Evolutionary conservation across 2,888 invertebrate genomes (phyloP).

Genomic region (Oasisia sp.): DNA sequence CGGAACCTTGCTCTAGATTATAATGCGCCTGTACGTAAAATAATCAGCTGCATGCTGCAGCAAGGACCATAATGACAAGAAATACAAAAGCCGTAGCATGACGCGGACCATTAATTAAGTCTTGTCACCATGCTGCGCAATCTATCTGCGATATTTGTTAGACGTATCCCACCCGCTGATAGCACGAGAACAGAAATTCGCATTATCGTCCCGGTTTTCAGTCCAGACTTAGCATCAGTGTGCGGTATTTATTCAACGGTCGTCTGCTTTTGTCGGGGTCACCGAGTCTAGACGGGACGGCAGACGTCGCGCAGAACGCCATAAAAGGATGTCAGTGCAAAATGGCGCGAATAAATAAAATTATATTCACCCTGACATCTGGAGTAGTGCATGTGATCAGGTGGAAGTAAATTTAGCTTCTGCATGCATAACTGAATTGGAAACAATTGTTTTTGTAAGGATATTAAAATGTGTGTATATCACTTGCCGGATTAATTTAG

Average conservation of each 20-base stretch:
- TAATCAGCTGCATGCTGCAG: too few relatives aligned
- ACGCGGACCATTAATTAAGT: too few relatives aligned
- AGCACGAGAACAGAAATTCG: neutral
- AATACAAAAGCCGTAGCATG: too few relatives aligned
- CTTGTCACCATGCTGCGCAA: neutral
- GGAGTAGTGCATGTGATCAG: neutral
- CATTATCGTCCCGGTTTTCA: neutral
- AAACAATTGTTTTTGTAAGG: too few relatives aligned
- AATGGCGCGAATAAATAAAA: neutral
- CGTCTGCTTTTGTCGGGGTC: constrained; percentile 8
- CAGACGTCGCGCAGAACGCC: neutral
- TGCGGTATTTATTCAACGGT: neutral
- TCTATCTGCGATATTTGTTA: neutral
- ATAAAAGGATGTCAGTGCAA: neutral
- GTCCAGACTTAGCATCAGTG: neutral
- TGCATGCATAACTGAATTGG: too few relatives aligned
- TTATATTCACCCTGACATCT: neutral
- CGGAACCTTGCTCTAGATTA: too few relatives aligned
- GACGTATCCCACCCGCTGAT: neutral
- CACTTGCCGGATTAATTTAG: too few relatives aligned
- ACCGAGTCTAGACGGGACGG: neutral
- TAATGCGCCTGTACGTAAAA: too few relatives aligned
- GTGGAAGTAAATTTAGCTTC: too few relatives aligned
- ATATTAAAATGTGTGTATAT: too few relatives aligned
- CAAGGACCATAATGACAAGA: too few relatives aligned